A percentile compares a stretch with the other conserved stretches of the same genome.
Evolutionary conservation across 2,113 vertebrate species (phyloP).

Genomic region (Furnarius figulus): DNA sequence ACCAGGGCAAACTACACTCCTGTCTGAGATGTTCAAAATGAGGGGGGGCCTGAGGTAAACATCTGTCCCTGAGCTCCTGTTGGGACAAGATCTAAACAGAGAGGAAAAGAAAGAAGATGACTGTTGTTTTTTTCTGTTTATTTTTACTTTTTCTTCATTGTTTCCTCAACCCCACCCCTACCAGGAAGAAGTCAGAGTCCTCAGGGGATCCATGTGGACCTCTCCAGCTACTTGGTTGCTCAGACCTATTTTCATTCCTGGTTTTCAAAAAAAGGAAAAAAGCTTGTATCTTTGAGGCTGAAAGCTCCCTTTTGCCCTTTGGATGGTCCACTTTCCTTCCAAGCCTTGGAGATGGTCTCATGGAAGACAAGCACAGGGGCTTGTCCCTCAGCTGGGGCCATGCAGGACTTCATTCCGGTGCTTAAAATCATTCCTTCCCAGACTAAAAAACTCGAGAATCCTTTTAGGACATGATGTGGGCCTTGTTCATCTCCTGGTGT

Average conservation of each 20-base stretch:
- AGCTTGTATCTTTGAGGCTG: background rate
- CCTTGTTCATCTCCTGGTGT: background rate
- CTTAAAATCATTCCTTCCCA: background rate
- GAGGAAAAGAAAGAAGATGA: background rate
- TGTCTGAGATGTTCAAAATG: background rate
- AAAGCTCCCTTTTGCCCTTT: background rate
- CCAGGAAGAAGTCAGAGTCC: background rate
- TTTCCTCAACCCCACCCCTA: fast-evolving
- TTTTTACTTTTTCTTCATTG: background rate
- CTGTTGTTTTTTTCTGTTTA: background rate
- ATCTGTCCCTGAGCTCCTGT: background rate
- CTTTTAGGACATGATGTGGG: background rate
- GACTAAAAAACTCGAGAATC: background rate
- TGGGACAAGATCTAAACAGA: background rate
- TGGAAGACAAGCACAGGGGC: background rate
- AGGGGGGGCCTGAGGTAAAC: background rate
- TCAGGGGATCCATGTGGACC: background rate
- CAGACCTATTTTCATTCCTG: background rate
- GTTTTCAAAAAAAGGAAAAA: background rate
- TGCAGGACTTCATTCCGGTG: background rate
- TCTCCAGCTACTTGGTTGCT: background rate
- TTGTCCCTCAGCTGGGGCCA: background rate
- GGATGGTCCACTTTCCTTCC: background rate
- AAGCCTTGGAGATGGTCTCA: background rate
- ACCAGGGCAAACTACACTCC: fast-evolving